Evolutionary conservation across 2,113 vertebrate species (phyloP).

Genomic region (Apteryx mantelli): DNA sequence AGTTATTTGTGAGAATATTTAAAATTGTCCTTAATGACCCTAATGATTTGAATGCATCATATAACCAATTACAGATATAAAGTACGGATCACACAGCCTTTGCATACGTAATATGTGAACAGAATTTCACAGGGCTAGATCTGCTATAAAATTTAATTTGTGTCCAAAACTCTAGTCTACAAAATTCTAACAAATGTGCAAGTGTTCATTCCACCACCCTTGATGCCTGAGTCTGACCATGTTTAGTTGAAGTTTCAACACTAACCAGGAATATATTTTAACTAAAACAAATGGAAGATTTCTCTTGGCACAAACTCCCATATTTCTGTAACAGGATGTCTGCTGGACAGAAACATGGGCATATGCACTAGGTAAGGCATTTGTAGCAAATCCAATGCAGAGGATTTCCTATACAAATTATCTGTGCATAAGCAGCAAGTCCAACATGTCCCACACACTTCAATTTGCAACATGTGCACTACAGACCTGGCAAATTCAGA

Average conservation of each 20-base stretch:
- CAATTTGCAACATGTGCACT: background rate
- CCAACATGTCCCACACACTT: background rate
- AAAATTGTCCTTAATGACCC: background rate
- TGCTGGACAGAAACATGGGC: background rate
- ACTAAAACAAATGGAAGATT: background rate
- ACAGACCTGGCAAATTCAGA: background rate
- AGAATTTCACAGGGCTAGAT: background rate
- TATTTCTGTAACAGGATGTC: background rate
- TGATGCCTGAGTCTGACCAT: background rate
- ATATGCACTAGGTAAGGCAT: background rate
- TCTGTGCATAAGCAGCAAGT: background rate
- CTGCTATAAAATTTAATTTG: background rate
- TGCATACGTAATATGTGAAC: background rate
- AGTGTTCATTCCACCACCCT: background rate
- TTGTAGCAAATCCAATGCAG: background rate
- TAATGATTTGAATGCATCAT: background rate
- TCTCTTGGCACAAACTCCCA: background rate
- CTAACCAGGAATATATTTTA: background rate
- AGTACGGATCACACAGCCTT: background rate
- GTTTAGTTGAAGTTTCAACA: background rate
- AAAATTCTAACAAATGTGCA: background rate
- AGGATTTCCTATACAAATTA: background rate
- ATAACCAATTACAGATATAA: background rate
- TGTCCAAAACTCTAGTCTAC: background rate
- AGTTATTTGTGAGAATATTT: background rate